Percentiles rank a stretch among this genome's conserved stretches.
Evolutionary conservation across 30 jellyfish, hydroid and myxozoan species (phyloP).

Genomic region (Clytia hemisphaerica): DNA sequence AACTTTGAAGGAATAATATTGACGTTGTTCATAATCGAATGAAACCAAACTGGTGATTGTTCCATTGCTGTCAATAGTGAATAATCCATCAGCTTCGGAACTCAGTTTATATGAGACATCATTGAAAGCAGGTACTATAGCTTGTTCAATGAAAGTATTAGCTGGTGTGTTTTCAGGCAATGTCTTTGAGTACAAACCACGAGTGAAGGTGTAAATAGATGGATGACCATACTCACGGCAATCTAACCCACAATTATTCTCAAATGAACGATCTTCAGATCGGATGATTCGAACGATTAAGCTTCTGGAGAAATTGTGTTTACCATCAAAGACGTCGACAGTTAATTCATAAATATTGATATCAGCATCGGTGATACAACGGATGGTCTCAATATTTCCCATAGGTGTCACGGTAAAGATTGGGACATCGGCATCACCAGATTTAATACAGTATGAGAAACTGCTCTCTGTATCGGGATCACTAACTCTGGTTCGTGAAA

Average conservation of each 20-base stretch:
- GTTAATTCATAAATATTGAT: neutral
- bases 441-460: too few species aligned
- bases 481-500: neutral
- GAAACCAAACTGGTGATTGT: neutral
- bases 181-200: neutral
- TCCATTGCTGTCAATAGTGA: neutral
- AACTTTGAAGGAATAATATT: neutral
- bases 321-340: neutral
- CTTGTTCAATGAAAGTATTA: neutral
- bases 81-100: neutral
- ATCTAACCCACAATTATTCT: conserved; percentile 1
- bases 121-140: too few species aligned
- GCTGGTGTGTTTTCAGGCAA: neutral
- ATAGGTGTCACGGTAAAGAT: too few species aligned
- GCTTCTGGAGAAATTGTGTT: neutral
- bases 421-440: too few species aligned
- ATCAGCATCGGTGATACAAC: conserved; percentile 13
- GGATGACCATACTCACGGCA: conserved; percentile 8
- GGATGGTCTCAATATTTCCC: neutral
- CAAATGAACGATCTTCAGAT: neutral
- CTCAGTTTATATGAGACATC: neutral
- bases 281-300: neutral
- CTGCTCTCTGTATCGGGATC: conserved; percentile 31
- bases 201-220: conserved; percentile 2
- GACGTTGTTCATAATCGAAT: conserved; percentile 17